Evolutionary conservation across 1,140 invertebrate genomes (phyloP), one percentile per base, ranked within the genome.

Genomic region (Drosophila parabipectinata): DNA sequence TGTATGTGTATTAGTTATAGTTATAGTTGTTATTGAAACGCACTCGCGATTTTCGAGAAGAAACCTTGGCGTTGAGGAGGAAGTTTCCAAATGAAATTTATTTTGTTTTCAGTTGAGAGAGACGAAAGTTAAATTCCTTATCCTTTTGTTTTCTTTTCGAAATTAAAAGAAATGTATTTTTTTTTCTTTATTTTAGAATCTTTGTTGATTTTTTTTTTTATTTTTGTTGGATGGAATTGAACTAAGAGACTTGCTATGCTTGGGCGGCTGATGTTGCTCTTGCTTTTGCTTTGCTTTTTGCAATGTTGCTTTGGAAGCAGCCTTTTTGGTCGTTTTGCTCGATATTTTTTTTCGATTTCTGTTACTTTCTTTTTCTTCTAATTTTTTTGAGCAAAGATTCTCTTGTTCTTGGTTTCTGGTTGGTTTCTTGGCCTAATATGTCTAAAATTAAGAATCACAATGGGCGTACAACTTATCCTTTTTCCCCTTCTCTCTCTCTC

Each of bases 371-470:
- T 47, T 37, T 26, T n/a, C 12, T 37, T 37, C 34, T 37, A n/a
- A 41, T 14, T 41, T 14, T 41, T 37, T 21, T 15, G 24, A 53
- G 58, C 58, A 61, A 62, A n/a, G 18, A 34, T 45, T 64, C 50
- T 69, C 47, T 45, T 44, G 64, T 66, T 58, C 41, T 44, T 12
- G 41, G 56, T 39, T 59, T 18, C 15, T 18, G 15, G 14, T 18
- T 45, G 18, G n/a, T 74, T 63, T 48, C 48, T 66, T 75, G 58
- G 63, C 73, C 71, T 68, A 81, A 77, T 28, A 28, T 68, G 77
- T 83, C 78, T 88, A 85, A 91, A 90, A 79, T 89, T 90, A 90
- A 91, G 90, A 90, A 90, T 90, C 89, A 90, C 89, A 90, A 90
- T 90, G 88, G 79, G 79, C 79, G 79, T 81, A 76, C 74, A 80